phyloP scores from a whole-genome alignment of 2,113 vertebrate species.

The Amphilophus citrinellus region DNA sequence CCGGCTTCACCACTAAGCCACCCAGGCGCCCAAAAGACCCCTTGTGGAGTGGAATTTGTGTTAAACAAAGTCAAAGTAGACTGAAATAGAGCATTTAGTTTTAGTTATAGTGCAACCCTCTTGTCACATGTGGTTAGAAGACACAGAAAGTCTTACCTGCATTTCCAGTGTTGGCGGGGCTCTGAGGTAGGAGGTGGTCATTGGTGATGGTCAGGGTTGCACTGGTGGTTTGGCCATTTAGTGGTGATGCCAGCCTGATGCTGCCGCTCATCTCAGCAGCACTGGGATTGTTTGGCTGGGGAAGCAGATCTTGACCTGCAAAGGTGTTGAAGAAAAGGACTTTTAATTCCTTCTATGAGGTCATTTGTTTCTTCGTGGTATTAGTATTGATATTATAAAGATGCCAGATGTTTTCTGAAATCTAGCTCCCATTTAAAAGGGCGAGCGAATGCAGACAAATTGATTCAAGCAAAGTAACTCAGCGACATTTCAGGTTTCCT shows the following conservation, averaged over 20 bases:
- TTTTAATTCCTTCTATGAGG: neutral
- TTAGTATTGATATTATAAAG: neutral
- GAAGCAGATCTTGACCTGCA: conserved; percentile 88
- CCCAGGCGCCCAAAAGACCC: too few species aligned
- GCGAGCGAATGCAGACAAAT: neutral
- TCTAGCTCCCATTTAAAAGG: neutral
- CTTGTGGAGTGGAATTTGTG: too few species aligned
- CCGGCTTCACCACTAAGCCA: too few species aligned
- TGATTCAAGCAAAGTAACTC: neutral
- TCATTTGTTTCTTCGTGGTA: neutral
- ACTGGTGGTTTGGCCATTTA: conserved; percentile 76
- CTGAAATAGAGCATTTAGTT: neutral
- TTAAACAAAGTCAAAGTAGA: too few species aligned
- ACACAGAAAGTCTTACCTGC: conserved; percentile 61
- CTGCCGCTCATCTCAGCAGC: conserved; percentile 82
- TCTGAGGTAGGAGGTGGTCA: conserved; percentile 89
- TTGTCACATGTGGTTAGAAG: neutral
- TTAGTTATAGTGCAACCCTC: neutral
- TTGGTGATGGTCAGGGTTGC: conserved; percentile 86
- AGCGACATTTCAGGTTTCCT: neutral
- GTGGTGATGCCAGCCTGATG: conserved; percentile 82
- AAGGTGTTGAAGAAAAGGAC: neutral
- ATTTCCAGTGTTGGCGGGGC: conserved; percentile 73
- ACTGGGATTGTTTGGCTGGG: conserved; percentile 79
- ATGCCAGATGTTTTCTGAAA: neutral